Conservation (phyloP, 2,113 vertebrate species). For the Cheilinus undulatus region DNA sequence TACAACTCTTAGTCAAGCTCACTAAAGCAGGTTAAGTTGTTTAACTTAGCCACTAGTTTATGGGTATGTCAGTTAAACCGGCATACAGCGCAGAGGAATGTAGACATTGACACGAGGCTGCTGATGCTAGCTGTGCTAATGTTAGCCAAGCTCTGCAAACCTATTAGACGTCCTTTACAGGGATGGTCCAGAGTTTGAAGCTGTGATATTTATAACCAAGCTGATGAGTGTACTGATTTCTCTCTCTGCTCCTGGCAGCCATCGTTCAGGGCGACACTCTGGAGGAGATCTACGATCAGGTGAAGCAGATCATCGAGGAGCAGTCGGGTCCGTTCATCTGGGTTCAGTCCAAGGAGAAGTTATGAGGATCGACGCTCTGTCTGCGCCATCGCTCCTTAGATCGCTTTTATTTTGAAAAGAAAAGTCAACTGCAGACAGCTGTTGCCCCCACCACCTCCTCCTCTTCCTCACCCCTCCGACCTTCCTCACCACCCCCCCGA, state of each 20-base stretch:
- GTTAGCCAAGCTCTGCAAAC: no score
- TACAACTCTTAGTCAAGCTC: no score
- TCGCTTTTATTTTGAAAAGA: constrained; percentile 31
- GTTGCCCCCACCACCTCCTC: constrained; percentile 25
- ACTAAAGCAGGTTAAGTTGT: no score
- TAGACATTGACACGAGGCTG: no score
- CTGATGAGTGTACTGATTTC: no score
- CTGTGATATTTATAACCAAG: no score
- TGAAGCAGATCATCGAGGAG: constrained; percentile 98
- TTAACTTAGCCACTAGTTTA: no score
- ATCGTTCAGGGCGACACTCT: constrained; percentile 96
- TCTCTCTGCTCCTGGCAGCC: constrained; percentile 80
- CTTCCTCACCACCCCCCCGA: neutral
- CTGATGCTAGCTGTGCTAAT: no score
- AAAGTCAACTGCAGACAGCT: constrained; percentile 24
- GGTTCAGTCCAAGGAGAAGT: constrained; percentile 97
- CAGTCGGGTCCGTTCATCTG: constrained; percentile 97
- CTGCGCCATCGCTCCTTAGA: constrained; percentile 2
- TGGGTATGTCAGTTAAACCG: no score
- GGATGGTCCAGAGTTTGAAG: no score
- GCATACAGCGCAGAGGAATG: no score
- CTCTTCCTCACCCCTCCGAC: constrained; percentile 9
- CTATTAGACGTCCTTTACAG: no score
- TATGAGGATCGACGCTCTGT: constrained; percentile 84
- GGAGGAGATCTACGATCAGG: constrained; percentile 98